phyloP scores from a whole-genome alignment of 2,888 invertebrate genomes.

The Loripinus fragilis region DNA sequence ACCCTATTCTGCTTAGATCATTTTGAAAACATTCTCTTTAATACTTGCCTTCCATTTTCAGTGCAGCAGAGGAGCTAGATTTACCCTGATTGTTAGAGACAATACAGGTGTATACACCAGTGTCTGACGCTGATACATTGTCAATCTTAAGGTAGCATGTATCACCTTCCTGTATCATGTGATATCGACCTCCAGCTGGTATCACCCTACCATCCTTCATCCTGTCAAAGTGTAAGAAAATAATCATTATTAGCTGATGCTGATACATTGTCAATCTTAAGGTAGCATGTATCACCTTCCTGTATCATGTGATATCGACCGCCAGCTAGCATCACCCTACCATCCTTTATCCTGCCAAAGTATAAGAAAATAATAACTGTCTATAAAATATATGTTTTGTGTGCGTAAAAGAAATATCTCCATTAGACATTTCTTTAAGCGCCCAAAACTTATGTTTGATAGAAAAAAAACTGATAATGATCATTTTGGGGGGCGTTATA shows the following conservation, averaged over 20 bases:
- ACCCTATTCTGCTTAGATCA: too few relatives aligned
- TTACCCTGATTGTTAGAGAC: slow-evolving; percentile 78
- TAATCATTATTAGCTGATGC: slow-evolving; percentile 62
- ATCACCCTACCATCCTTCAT: slow-evolving; percentile 74
- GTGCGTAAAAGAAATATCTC: too few relatives aligned
- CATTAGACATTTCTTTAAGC: too few relatives aligned
- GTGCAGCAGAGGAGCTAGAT: slow-evolving; percentile 72
- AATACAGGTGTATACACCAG: slow-evolving; percentile 78
- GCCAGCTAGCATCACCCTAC: slow-evolving; percentile 66
- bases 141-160: slow-evolving; percentile 75
- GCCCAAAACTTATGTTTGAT: too few relatives aligned
- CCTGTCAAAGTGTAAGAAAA: slow-evolving; percentile 56
- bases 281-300: slow-evolving; percentile 68
- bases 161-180: slow-evolving; percentile 66
- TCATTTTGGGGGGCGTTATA: too few relatives aligned
- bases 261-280: slow-evolving; percentile 70
- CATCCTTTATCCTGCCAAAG: slow-evolving; percentile 73
- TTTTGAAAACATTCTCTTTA: too few relatives aligned
- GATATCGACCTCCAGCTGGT: slow-evolving; percentile 65
- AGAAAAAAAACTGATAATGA: too few relatives aligned
- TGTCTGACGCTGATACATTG: slow-evolving; percentile 68
- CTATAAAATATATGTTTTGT: too few relatives aligned
- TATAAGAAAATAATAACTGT: too few relatives aligned
- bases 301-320: slow-evolving; percentile 66
- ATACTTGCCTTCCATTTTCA: slow-evolving; percentile 77